Conservation (phyloP, 1,140 invertebrate genomes). For the Conopomorpha cramerella region DNA sequence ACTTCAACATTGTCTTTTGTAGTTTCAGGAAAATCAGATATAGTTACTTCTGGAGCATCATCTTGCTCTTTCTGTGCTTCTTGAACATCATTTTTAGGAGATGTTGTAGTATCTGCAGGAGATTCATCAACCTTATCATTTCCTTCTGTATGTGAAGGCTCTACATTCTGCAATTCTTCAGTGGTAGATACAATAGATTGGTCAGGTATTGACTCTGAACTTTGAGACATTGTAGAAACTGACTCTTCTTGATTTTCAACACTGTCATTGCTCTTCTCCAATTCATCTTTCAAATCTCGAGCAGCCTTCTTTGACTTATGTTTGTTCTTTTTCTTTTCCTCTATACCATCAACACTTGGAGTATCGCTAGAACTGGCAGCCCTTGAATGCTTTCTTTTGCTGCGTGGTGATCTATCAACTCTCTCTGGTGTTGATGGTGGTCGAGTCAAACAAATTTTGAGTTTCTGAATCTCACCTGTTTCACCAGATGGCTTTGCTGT, state of each 20-base stretch:
- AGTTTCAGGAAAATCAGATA: too few relatives aligned
- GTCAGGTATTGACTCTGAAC: too few relatives aligned
- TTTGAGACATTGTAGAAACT: too few relatives aligned
- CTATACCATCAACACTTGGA: constrained; percentile 25
- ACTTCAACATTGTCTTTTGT: too few relatives aligned
- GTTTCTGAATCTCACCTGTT: constrained; percentile 41
- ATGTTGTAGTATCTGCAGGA: too few relatives aligned
- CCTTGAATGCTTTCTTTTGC: constrained; percentile 41
- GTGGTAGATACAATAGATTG: too few relatives aligned
- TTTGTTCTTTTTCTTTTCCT: constrained; percentile 37
- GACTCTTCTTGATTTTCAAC: constrained; percentile 20
- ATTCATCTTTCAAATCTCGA: constrained; percentile 25
- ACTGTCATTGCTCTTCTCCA: constrained; percentile 25
- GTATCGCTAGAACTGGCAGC: constrained; percentile 45
- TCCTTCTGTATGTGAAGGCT: too few relatives aligned
- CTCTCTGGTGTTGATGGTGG: constrained; percentile 46
- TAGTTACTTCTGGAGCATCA: too few relatives aligned
- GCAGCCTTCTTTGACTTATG: constrained; percentile 27
- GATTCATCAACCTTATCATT: constrained; percentile 7
- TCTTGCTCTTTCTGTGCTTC: constrained; percentile 7
- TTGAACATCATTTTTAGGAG: constrained; percentile 9
- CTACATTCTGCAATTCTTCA: constrained; percentile 22
- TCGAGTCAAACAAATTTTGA: constrained; percentile 44
- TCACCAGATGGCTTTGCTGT: constrained; percentile 28
- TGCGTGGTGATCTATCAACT: constrained; percentile 44